Base-by-base conservation (phyloP, 2,888 invertebrate species). In the Rhamphomyia laevipes region DNA sequence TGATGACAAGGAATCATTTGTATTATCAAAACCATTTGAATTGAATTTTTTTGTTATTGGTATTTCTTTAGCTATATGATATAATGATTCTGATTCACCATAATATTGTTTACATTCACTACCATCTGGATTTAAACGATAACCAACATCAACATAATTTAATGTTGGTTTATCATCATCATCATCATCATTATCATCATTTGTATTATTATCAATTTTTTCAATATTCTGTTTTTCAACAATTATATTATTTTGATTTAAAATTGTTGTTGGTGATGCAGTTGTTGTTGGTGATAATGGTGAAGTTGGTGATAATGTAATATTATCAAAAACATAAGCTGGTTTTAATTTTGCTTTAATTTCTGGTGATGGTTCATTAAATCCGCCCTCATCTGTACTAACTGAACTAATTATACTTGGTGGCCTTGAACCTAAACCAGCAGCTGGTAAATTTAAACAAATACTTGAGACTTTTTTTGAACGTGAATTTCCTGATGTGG, bases 341-440 rank as follows among this genome's bases (percentile, higher is more conserved):
- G 64, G 60, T 53, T 65, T 64, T 12, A 77, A 64, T 49, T 78
- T 73, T 53, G 81, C 82, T 67, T 81, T 80, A 59, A 83, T 78
- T 66, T 81, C 81, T 15, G 82, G 81, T 53, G 78, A 79, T 21
- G 81, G 81, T 67, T 82, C 83, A 68, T 82, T 82, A 71, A 82
- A 82, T 45, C 82, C 82, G 47, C 82, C 81, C 58, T 82, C 82
- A 66, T 83, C 82, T 13, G 77, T 77, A 44, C 64, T 67, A n/a
- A 61, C 54, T 56, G 76, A 76, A 58, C 84, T 84, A 45, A 84
- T 76, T 52, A 84, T 77, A 54, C 84, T 84, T 13, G 82, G 73
- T 59, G 76, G 79, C 55, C 74, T 77, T 51, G 73, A 80, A 58
- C 79, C 78, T 55, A 79, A 61, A 23, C 79, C 80, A 17, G 79